Percentiles rank a stretch among this genome's conserved stretches.
phyloP scores from a whole-genome alignment of 2,113 vertebrate species.

The Centropus unirufus region DNA sequence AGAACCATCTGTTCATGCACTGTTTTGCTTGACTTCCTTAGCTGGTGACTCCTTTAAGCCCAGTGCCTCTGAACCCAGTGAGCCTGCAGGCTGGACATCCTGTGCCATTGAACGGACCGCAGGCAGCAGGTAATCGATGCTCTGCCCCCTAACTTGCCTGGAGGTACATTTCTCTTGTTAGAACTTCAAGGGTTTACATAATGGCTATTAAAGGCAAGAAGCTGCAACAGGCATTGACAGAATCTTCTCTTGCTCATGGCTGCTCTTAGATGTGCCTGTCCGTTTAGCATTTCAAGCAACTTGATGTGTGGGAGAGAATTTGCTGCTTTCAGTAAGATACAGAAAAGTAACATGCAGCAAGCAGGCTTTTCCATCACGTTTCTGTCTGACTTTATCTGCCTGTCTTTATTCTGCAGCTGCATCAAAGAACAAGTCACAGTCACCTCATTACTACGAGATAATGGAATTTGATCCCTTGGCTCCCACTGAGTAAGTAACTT shows the following conservation, averaged over 20 bases:
- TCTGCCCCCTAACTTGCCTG: not conserved
- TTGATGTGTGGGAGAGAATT: not conserved
- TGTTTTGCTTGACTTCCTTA: conserved; percentile 46
- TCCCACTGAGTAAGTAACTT: conserved; percentile 79
- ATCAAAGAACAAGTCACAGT: conserved; percentile 58
- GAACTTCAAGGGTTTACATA: not conserved
- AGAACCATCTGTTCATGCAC: not conserved
- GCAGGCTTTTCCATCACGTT: not conserved
- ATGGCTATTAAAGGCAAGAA: not conserved
- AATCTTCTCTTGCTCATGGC: not conserved
- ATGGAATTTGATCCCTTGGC: conserved; percentile 84
- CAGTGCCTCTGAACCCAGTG: conserved; percentile 69
- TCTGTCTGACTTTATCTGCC: not conserved
- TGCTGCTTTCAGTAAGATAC: not conserved
- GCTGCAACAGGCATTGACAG: not conserved
- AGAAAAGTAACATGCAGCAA: not conserved
- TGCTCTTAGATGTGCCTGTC: not conserved
- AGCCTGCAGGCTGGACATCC: conserved; percentile 17
- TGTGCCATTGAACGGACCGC: not conserved
- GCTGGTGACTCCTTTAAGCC: conserved; percentile 41
- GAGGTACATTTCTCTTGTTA: not conserved
- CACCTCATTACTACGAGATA: conserved; percentile 76
- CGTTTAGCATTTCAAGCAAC: not conserved
- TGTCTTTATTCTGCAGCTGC: conserved; percentile 27
- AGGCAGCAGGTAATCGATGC: conserved; percentile 56